Conservation (phyloP, 2,888 invertebrate species). For the Rhodophaea formosa region DNA sequence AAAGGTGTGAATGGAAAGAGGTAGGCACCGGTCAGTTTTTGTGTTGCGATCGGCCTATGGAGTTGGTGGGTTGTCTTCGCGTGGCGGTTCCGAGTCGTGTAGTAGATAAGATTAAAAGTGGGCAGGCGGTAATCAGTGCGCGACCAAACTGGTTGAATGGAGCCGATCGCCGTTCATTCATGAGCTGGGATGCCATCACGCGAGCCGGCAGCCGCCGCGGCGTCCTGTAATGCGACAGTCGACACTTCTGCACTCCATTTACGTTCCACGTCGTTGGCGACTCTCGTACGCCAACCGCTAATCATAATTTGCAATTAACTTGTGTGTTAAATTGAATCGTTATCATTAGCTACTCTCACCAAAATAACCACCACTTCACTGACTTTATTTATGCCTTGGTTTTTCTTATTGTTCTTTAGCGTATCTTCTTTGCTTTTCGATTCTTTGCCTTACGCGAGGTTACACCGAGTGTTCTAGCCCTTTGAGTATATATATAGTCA, state of each 20-base stretch:
- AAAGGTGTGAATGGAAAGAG: constrained; percentile 80
- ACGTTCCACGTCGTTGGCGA: constrained; percentile 35
- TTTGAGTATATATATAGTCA: too few species aligned
- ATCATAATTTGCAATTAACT: constrained; percentile 47
- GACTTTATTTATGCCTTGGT: constrained; percentile 31
- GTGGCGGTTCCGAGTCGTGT: constrained; percentile 55
- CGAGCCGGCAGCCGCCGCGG: constrained; percentile 34
- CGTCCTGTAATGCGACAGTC: constrained; percentile 26
- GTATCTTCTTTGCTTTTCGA: too few species aligned
- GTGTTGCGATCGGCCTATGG: constrained; percentile 48
- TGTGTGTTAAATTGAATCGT: constrained; percentile 34
- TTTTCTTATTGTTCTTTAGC: too few species aligned
- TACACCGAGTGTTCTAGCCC: too few species aligned
- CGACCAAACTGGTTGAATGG: constrained; percentile 78
- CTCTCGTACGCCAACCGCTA: constrained; percentile 25
- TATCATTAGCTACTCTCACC: constrained; percentile 46
- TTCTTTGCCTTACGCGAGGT: too few species aligned
- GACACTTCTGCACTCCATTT: constrained; percentile 36
- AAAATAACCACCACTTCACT: constrained; percentile 29
- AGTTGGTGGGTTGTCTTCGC: constrained; percentile 45
- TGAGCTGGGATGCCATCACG: constrained; percentile 73
- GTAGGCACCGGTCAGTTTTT: constrained; percentile 69
- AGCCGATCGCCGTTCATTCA: constrained; percentile 68
- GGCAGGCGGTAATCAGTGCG: constrained; percentile 74
- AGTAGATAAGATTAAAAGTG: constrained; percentile 76